These are phyloP conservation scores for Amazona guildingii DNA, from an alignment of 2,113 vertebrate genomes.

Conservation along the genomic window DNA sequence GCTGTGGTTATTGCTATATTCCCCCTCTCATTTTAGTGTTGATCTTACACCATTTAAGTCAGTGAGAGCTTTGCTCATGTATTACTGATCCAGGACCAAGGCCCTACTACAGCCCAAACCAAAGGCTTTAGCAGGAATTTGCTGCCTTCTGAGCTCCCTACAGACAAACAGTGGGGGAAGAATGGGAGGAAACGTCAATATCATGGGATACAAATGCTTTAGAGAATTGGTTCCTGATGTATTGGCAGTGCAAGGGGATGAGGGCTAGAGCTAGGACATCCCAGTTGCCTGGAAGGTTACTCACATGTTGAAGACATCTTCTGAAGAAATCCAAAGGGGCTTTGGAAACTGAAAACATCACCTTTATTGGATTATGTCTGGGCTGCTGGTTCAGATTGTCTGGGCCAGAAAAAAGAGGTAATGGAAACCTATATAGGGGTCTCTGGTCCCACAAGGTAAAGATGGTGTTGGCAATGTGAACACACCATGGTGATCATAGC, in stretches of 20 bases:
- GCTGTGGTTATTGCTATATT: fast-evolving
- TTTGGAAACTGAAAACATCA: background rate
- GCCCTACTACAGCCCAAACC: background rate
- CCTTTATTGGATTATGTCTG: background rate
- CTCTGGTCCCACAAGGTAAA: background rate
- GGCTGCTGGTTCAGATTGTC: background rate
- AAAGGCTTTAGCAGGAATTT: background rate
- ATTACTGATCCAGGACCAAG: background rate
- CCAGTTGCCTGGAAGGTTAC: background rate
- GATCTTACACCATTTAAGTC: background rate
- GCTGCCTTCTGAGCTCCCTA: background rate
- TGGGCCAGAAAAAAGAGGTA: background rate
- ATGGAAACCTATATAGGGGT: background rate
- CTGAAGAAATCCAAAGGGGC: background rate
- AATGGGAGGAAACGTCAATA: background rate
- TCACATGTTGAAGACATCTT: background rate
- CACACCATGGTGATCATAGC: background rate
- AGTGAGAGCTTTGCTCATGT: background rate
- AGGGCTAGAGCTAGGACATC: background rate
- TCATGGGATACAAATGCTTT: background rate
- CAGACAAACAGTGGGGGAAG: background rate
- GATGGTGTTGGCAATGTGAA: background rate
- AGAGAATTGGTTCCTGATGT: background rate
- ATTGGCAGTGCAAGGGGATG: background rate
- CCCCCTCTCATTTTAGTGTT: background rate